A percentile compares a stretch with the other conserved stretches of the same genome.
Evolutionary conservation across 2,113 vertebrate species (phyloP).

Genomic region (Prionailurus bengalensis): DNA sequence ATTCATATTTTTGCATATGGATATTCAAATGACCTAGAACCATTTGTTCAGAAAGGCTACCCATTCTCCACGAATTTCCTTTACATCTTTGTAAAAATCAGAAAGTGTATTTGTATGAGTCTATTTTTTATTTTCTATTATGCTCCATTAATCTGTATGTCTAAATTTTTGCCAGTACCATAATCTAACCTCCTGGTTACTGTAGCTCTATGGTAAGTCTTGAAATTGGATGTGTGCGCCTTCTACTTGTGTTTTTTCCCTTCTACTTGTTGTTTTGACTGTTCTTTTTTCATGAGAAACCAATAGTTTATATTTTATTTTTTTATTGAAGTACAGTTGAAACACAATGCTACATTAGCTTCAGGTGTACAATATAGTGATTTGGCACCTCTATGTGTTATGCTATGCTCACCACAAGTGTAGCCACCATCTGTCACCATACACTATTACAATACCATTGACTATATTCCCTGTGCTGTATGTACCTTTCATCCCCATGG

Average conservation of each 20-base stretch:
- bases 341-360: not conserved
- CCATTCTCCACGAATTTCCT: not conserved
- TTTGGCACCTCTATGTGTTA: not conserved
- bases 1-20: not conserved
- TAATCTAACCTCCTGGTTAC: not conserved
- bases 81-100: not conserved
- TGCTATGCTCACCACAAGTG: not conserved
- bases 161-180: not conserved
- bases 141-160: not conserved
- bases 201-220: not conserved
- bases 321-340: not conserved
- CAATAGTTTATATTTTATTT: not conserved
- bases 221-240: not conserved
- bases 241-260: not conserved
- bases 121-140: not conserved
- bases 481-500: not conserved
- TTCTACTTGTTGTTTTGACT: not conserved
- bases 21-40: not conserved
- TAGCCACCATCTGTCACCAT: not conserved
- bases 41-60: not conserved
- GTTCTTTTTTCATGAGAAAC: not conserved
- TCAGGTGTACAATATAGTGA: not conserved
- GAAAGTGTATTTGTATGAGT: not conserved
- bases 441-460: not conserved
- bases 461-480: not conserved